Base-by-base conservation (phyloP, 2,797 vertebrate genomes). In the Oreortyx pictus region DNA sequence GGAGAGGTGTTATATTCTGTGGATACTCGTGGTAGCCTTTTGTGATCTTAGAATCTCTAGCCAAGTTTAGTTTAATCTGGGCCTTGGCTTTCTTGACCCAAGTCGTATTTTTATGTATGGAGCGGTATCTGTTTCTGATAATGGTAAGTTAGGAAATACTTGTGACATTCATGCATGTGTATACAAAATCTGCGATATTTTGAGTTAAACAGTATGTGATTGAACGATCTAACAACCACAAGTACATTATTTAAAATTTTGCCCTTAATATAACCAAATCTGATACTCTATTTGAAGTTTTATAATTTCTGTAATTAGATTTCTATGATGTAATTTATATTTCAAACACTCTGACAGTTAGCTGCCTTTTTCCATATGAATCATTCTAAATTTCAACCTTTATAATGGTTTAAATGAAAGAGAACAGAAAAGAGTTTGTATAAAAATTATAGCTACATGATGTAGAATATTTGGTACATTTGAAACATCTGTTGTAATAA, bases 141-240 rank as follows among this genome's bases (percentile, higher is more conserved):
- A 20, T 16, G 70, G 49, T 35, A 74, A 33, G 7, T 67, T 47
- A 61, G 23, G 49, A 90, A 11, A 39, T 47, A 14, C 14, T 88
- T 72, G 49, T 68, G 3, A 14, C 25, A 3, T 43, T 82, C 0
- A 0, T 23, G 10, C 35, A 18, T 27, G 60, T 35, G 3, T 41
- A 24, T 43, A 12, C 15, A 23, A 85, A 85, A 65, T 5, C 0
- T 52, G 23, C 14, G 31, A 9, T 46, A 12, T 80, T 11, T 29
- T 60, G 35, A 68, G 47, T 72, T 76, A 60, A 77, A 74, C 3
- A 56, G 14, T 29, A 52, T 52, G 16, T 64, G 86, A 43, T 22
- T 52, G 13, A 80, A 37, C 3, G 56, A 61, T 41, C 44, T 65
- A 71, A 44, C 27, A 67, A 52, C 6, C 5, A 14, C 27, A 70